Base-by-base conservation (phyloP, 2,113 vertebrate species). In the Pyxicephalus adspersus region DNA sequence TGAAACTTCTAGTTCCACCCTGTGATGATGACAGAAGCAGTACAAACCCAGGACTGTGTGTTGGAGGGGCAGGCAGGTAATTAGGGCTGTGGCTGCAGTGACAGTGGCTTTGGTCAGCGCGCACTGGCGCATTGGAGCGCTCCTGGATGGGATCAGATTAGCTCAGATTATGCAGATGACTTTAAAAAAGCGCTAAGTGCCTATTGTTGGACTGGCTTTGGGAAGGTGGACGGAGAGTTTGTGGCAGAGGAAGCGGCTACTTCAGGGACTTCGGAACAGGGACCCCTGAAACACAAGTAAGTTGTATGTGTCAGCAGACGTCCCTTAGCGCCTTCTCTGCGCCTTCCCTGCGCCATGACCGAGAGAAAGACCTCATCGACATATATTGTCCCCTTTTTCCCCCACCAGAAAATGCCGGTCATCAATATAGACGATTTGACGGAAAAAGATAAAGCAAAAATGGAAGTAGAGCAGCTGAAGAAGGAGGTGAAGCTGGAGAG, bases 401-500 rank as follows among this genome's bases (percentile, higher is more conserved):
- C 80, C 80, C 80, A 82, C 75, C 80, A 82, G 80, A 93, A 52
- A 38, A 97, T 98, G 96, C 97, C 97, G 0, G 91, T 96, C 80
- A 96, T 98, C 87, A 94, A 97, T 67, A 92, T 98, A 19, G 97
- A 98, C 0, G 93, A 98, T 5, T 86, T 97, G 85, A 96, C 96
- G 0, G 97, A 99, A 84, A 94, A 95, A 87, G 97, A 99, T 89
- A 98, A 95, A 85, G 85, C 95, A 85, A 88, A 93, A 84, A 98
- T 98, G 96, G 94, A 97, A 91, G 93, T 98, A 63, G 93, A 91
- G 20, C 97, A 98, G 87, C 93, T 96, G 63, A 96, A 95, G 86
- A 89, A 86, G 89, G 97, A 99, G 89, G 89, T 96, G 65, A 94
- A 94, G 29, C 90, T 97, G 83, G 95, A 98, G 83, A 92, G 97